Conservation (phyloP, 2,797 vertebrate species). For the Oryzias dopingdopingensis region DNA sequence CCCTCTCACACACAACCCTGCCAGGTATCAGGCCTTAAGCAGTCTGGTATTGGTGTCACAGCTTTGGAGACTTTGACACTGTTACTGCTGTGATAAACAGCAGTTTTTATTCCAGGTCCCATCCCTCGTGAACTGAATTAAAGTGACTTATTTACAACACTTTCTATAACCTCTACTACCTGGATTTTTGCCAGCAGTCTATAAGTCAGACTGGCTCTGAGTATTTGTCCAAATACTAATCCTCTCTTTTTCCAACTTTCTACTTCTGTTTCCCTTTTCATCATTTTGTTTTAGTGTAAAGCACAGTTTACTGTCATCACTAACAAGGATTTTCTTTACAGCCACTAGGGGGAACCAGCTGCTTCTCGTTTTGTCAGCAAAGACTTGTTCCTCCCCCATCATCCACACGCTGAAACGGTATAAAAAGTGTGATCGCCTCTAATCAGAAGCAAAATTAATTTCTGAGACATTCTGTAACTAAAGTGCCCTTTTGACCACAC, state of each 20-base stretch:
- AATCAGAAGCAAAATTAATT: slow-evolving; percentile 72
- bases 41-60: slow-evolving; percentile 47
- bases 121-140: slow-evolving; percentile 66
- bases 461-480: slow-evolving; percentile 65
- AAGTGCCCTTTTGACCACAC: slow-evolving; percentile 61
- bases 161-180: slow-evolving; percentile 32
- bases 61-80: slow-evolving; percentile 52
- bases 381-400: neutral
- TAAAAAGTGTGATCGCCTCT: slow-evolving; percentile 48
- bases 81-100: slow-evolving; percentile 63
- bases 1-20: slow-evolving; percentile 24
- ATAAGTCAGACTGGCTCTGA: slow-evolving; percentile 28
- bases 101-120: slow-evolving; percentile 56
- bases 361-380: slow-evolving; percentile 4
- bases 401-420: slow-evolving; percentile 31
- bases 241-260: slow-evolving; percentile 5
- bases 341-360: slow-evolving; percentile 66
- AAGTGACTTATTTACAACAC: slow-evolving; percentile 65
- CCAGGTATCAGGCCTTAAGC: slow-evolving; percentile 36
- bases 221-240: slow-evolving; percentile 21
- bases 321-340: neutral
- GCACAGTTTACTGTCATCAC: slow-evolving; percentile 1
- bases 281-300: slow-evolving; percentile 3
- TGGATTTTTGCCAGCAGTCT: slow-evolving; percentile 38
- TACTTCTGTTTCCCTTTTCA: slow-evolving; percentile 6